Conservation (phyloP, 2,888 invertebrate species). For the Pasiphila rectangulata region DNA sequence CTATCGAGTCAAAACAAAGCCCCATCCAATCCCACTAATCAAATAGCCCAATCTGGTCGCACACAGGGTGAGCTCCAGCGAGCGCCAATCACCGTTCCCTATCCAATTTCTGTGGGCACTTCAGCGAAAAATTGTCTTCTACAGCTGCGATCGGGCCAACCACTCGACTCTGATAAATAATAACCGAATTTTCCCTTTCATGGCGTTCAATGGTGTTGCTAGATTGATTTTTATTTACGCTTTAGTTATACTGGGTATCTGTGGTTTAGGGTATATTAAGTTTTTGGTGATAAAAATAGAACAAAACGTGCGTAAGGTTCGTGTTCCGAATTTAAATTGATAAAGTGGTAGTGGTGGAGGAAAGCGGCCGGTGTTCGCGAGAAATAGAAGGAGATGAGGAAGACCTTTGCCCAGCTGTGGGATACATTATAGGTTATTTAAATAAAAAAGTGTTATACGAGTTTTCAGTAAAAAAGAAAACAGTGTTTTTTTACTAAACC, state of each 20-base stretch:
- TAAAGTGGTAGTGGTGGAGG: no score
- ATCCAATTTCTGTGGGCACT: conserved; percentile 75
- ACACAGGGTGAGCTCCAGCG: no score
- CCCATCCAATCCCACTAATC: conserved; percentile 17
- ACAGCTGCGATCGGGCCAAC: conserved; percentile 61
- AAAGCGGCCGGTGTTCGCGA: no score
- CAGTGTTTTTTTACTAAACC: no score
- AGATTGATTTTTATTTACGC: background rate
- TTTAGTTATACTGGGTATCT: background rate
- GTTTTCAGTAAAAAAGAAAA: no score
- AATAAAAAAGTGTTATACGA: no score
- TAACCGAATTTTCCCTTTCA: conserved; percentile 39
- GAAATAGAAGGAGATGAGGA: no score
- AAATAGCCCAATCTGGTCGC: conserved; percentile 19
- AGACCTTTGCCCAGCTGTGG: no score
- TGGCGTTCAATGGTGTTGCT: conserved; percentile 21
- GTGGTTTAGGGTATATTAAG: background rate
- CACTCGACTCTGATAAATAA: conserved; percentile 45
- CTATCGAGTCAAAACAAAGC: background rate
- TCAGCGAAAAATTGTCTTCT: conserved; percentile 78
- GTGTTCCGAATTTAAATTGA: no score
- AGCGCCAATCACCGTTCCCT: conserved; percentile 55
- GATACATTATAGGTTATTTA: no score
- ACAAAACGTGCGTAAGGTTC: no score
- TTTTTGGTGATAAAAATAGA: background rate